phyloP scores from a whole-genome alignment of 2,888 invertebrate genomes.

The Phanerotoma sp. region DNA sequence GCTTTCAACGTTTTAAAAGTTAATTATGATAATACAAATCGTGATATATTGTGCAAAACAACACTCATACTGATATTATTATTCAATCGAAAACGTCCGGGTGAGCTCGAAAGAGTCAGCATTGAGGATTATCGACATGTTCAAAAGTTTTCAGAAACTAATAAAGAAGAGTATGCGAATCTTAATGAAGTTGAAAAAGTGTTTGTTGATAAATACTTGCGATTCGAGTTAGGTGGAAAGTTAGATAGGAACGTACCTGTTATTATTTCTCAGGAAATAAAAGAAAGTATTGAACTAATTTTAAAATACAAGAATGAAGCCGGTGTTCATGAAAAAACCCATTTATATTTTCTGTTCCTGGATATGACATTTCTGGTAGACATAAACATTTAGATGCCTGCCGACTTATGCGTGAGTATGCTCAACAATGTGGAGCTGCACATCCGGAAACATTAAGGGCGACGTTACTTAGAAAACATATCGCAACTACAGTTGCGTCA shows the following conservation, averaged over 20 bases:
- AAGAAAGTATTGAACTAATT: conserved; percentile 13
- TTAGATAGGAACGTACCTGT: conserved; percentile 25
- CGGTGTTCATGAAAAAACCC: conserved; percentile 20
- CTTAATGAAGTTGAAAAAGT: conserved; percentile 13
- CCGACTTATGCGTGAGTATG: conserved; percentile 17
- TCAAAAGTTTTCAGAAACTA: conserved; percentile 9
- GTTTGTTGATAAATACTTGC: conserved; percentile 13
- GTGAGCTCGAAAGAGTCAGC: conserved; percentile 22
- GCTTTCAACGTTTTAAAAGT: too few relatives aligned
- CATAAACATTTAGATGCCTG: conserved; percentile 20
- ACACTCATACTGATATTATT: conserved; percentile 22
- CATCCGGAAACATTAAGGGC: conserved; percentile 23
- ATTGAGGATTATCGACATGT: conserved; percentile 10
- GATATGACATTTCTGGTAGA: conserved; percentile 12
- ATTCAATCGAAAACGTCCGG: conserved; percentile 25
- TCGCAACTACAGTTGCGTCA: conserved; percentile 24
- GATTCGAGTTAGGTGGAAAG: conserved; percentile 26
- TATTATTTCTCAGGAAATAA: conserved; percentile 20
- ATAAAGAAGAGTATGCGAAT: conserved; percentile 18
- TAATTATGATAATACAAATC: too few relatives aligned
- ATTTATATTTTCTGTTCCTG: conserved; percentile 25
- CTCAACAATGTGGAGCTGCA: conserved; percentile 18
- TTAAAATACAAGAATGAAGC: conserved; percentile 9
- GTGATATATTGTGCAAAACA: too few relatives aligned
- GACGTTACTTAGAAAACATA: conserved; percentile 18